Evolutionary conservation across 1,140 invertebrate genomes (phyloP).

Genomic region (Coelopa frigida): DNA sequence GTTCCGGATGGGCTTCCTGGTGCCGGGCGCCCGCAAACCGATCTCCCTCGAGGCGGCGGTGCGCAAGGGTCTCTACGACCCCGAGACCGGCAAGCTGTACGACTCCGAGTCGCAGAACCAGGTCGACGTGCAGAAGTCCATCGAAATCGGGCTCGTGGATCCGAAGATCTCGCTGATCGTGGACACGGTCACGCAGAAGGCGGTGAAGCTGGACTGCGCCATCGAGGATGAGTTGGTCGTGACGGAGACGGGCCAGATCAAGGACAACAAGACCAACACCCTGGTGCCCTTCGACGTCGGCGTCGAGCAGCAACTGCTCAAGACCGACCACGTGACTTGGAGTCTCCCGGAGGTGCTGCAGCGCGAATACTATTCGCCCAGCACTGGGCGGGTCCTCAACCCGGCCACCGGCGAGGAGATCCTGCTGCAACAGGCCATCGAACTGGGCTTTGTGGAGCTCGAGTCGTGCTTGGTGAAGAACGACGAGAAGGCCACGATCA

Average conservation of each 20-base stretch:
- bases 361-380: conserved; percentile 69
- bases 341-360: conserved; percentile 68
- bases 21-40: conserved; percentile 58
- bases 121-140: conserved; percentile 65
- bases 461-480: conserved; percentile 65
- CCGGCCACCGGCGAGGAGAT: conserved; percentile 69
- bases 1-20: conserved; percentile 62
- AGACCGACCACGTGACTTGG: conserved; percentile 61
- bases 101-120: conserved; percentile 64
- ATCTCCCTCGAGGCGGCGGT: conserved; percentile 71
- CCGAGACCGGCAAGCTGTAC: conserved; percentile 60
- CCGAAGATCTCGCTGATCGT: conserved; percentile 74
- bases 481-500: conserved; percentile 57
- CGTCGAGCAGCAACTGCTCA: conserved; percentile 59
- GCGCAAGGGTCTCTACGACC: conserved; percentile 62
- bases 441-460: conserved; percentile 64
- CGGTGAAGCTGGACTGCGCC: conserved; percentile 62
- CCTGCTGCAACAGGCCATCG: conserved; percentile 63
- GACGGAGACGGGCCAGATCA: conserved; percentile 57
- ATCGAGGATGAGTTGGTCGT: conserved; percentile 61
- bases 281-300: conserved; percentile 63
- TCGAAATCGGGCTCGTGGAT: conserved; percentile 73
- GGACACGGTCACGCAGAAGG: conserved; percentile 62
- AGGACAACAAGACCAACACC: conserved; percentile 59
- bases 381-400: conserved; percentile 71